Evolutionary conservation across 2,888 invertebrate species (phyloP).

Genomic region (Ypsolopha scabrella): DNA sequence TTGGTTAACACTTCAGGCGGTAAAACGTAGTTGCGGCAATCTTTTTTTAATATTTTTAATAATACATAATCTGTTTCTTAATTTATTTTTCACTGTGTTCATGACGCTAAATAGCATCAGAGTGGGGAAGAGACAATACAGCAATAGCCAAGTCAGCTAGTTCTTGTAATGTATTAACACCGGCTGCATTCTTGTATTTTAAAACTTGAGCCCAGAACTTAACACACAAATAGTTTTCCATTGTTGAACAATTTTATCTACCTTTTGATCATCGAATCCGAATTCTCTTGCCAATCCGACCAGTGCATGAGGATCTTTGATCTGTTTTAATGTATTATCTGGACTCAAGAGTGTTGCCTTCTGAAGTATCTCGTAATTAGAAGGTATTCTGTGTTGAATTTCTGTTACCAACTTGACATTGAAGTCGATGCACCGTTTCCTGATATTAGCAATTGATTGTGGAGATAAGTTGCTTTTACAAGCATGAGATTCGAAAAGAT

Average conservation of each 20-base stretch:
- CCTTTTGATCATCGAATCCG: slow-evolving; percentile 4
- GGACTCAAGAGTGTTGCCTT: slow-evolving; percentile 6
- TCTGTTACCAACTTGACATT: slow-evolving; percentile 11
- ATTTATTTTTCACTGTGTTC: too few species aligned
- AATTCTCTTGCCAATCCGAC: slow-evolving; percentile 7
- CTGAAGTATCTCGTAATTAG: slow-evolving; percentile 8
- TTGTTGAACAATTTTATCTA: slow-evolving; percentile 6
- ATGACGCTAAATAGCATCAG: too few species aligned
- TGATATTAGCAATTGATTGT: neutral
- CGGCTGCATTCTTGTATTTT: too few species aligned
- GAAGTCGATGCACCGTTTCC: slow-evolving; percentile 12
- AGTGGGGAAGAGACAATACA: too few species aligned
- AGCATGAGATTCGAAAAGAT: slow-evolving; percentile 6
- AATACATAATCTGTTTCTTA: too few species aligned
- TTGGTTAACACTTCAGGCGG: too few species aligned
- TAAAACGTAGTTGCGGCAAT: too few species aligned
- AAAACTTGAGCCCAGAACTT: too few species aligned
- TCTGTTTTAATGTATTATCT: slow-evolving; percentile 8
- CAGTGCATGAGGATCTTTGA: slow-evolving; percentile 10
- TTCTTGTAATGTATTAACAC: too few species aligned
- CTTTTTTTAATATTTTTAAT: too few species aligned
- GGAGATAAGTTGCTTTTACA: slow-evolving; percentile 3
- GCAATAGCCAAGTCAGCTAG: too few species aligned
- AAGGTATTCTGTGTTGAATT: slow-evolving; percentile 11
- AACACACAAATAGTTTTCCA: too few species aligned